These are phyloP conservation scores for Megaceryle alcyon DNA, from an alignment of 2,797 vertebrate species.

Conservation along the genomic window DNA sequence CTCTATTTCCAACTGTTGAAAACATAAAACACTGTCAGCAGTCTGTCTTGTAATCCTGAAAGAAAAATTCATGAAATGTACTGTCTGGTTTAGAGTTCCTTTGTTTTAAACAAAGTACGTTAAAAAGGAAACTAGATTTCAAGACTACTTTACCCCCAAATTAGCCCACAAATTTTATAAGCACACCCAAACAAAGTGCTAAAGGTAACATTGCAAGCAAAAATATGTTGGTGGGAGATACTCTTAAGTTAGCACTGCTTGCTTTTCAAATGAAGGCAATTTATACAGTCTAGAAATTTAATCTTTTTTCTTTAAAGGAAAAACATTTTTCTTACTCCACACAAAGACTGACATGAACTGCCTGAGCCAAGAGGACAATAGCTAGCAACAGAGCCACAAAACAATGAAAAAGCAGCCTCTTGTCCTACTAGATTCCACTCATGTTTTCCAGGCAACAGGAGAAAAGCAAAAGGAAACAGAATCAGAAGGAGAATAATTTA, in stretches of 20 bases:
- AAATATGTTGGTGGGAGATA: background rate
- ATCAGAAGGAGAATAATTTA: background rate
- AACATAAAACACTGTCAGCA: background rate
- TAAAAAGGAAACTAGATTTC: background rate
- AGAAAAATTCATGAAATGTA: background rate
- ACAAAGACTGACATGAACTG: conserved; percentile 57
- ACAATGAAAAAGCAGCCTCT: conserved; percentile 47
- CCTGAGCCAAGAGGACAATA: conserved; percentile 37
- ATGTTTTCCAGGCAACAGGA: conserved; percentile 63
- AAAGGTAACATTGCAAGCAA: background rate
- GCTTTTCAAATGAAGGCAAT: background rate
- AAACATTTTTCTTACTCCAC: conserved; percentile 50
- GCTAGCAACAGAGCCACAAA: background rate
- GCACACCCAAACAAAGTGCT: background rate
- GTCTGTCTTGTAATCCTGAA: background rate
- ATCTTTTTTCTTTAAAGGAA: background rate
- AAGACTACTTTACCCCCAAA: background rate
- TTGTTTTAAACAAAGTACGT: background rate
- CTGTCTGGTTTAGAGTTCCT: background rate
- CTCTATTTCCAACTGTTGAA: background rate
- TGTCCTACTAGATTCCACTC: conserved; percentile 55
- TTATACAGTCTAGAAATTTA: background rate
- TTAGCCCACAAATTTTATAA: background rate
- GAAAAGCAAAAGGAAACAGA: conserved; percentile 23
- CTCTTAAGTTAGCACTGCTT: background rate